Evolutionary conservation across 1,140 invertebrate species (phyloP).

Genomic region (Drosophila saltans): DNA sequence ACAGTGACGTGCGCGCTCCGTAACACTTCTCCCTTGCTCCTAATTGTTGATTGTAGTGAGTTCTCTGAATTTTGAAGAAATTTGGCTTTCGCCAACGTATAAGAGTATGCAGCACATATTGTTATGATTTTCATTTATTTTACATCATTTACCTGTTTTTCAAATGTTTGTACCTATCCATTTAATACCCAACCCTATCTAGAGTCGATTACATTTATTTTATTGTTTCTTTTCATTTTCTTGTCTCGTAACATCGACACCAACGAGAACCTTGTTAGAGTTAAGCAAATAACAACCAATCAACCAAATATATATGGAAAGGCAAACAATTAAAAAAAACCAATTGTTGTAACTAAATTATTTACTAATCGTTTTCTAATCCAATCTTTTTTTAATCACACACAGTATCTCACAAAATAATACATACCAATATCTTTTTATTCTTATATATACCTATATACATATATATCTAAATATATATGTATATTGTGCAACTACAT

Average conservation of each 20-base stretch:
- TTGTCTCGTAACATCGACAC: constrained; percentile 38
- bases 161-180: not conserved
- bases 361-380: constrained; percentile 80
- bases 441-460: constrained; percentile 23
- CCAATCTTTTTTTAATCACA: constrained; percentile 77
- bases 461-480: constrained; percentile 33
- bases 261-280: constrained; percentile 41
- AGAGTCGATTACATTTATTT: constrained; percentile 3
- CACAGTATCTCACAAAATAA: constrained; percentile 67
- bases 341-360: constrained; percentile 54
- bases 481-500: constrained; percentile 15
- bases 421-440: constrained; percentile 51
- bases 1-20: not conserved
- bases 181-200: not conserved
- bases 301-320: constrained; percentile 26
- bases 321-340: constrained; percentile 37
- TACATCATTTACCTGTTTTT: not conserved
- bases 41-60: not conserved
- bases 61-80: not conserved
- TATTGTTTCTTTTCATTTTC: constrained; percentile 22
- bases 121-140: not conserved
- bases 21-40: not conserved
- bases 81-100: not conserved
- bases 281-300: constrained; percentile 42
- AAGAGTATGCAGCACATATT: constrained; percentile 10